Conservation (phyloP, 2,113 vertebrate species). For the Corythornis cristatus region DNA sequence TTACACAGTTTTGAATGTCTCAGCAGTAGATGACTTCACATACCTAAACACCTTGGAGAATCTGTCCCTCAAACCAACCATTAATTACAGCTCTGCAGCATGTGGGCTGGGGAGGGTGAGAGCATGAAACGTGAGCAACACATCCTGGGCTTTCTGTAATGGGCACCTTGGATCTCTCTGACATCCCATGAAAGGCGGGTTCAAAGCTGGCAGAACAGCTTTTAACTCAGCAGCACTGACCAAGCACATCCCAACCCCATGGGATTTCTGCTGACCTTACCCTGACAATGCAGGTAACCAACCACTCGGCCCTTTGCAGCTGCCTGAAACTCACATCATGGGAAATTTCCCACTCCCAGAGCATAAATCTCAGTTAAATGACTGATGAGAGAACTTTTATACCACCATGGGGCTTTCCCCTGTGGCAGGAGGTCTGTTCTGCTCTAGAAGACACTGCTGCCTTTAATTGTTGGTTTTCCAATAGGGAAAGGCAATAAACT, state of each 20-base stretch:
- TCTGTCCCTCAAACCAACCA: not conserved
- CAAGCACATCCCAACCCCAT: not conserved
- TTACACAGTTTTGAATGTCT: not conserved
- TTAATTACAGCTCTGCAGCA: not conserved
- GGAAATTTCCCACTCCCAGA: not conserved
- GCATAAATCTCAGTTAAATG: not conserved
- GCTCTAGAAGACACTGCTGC: not conserved
- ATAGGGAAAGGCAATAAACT: not conserved
- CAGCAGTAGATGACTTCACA: not conserved
- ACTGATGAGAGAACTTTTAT: not conserved
- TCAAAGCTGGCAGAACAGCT: not conserved
- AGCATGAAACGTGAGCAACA: not conserved
- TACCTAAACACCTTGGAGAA: not conserved
- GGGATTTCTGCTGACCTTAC: not conserved
- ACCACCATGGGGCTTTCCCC: not conserved
- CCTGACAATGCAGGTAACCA: not conserved
- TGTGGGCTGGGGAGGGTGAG: not conserved
- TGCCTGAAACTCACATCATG: not conserved
- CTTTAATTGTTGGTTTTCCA: not conserved
- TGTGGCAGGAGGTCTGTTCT: not conserved
- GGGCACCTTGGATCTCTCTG: conserved; percentile 3
- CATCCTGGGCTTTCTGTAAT: not conserved
- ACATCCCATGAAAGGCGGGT: not conserved
- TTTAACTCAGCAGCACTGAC: not conserved
- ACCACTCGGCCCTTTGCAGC: not conserved